Conservation (phyloP, 2,888 invertebrate genomes). For the Drosophila rellima region DNA sequence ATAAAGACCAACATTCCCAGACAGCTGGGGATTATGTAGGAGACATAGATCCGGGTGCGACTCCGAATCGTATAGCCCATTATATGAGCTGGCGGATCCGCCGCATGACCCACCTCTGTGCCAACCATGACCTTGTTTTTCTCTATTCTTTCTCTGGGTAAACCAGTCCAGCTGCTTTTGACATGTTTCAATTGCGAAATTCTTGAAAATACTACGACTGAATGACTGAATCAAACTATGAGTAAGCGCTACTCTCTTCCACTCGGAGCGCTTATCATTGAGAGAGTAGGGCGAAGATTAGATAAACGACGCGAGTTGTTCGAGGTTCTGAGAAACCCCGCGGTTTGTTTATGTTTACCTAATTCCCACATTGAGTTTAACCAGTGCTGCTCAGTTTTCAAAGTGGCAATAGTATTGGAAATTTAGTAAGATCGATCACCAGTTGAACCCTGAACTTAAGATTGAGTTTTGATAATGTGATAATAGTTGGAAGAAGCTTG, state of each 20-base stretch:
- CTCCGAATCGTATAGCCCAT: conserved; percentile 83
- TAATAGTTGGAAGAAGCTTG: too few species aligned
- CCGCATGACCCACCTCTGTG: conserved; percentile 75
- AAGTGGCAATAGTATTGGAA: too few species aligned
- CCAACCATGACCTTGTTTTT: conserved; percentile 33
- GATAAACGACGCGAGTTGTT: conserved; percentile 54
- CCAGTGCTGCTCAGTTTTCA: neutral
- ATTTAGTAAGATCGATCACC: neutral
- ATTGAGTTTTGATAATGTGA: neutral
- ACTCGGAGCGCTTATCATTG: conserved; percentile 54
- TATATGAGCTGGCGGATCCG: conserved; percentile 80
- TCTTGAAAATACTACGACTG: conserved; percentile 40
- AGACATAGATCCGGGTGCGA: conserved; percentile 84
- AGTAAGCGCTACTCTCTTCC: conserved; percentile 57
- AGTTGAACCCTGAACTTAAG: neutral
- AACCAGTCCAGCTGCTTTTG: neutral
- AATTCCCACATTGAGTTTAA: too few species aligned
- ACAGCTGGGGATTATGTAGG: conserved; percentile 87
- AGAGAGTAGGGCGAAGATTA: conserved; percentile 57
- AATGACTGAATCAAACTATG: conserved; percentile 28
- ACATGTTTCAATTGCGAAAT: conserved; percentile 65
- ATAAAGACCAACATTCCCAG: conserved; percentile 89
- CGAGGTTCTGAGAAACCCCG: conserved; percentile 15
- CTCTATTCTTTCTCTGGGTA: neutral
- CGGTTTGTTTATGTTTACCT: conserved; percentile 70